Base-by-base conservation (phyloP, 2,113 vertebrate genomes). In the Clinocottus analis region DNA sequence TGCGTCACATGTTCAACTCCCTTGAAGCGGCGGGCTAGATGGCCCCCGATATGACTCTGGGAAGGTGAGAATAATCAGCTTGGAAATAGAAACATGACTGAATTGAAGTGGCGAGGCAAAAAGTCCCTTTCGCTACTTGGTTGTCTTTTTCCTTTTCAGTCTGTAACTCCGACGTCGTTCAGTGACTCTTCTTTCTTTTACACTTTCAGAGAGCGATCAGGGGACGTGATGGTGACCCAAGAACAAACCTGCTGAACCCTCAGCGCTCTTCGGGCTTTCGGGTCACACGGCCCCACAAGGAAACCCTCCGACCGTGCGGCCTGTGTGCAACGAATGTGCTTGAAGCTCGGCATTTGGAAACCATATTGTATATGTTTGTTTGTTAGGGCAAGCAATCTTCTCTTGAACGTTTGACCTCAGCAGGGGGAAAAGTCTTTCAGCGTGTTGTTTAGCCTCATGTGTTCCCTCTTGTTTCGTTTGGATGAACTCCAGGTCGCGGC, bases 391-490 rank as follows among this genome's bases (percentile, higher is more conserved):
- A 13, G 6, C 11, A 19, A 21, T 77, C 55, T 29, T 76, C 59
- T 45, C 33, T 64, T 84, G 82, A 85, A 85, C 80, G 61, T 4
- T 14, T 82, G 75, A 87, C 82, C 56, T 70, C 63, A 51, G 67
- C 51, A 49, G 4, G 41, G 41, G 41, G 41, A 73, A 51, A 82
- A 75, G 4, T 31, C 76, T 86, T 66, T 64, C 55, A 63, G 51
- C 76, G 0, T 75, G 70, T 60, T 64, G 79, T 82, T 87, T 67
- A 60, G 70, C 55, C 35, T 29, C 19, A 0, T 84, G 70, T 75
- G 80, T 85, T 69, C 19, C 37, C 62, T 51, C 49, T 82, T 87
- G 79, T 89, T 90, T 82, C 31, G 62, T 21, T 85, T 92, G 87
- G 87, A 83, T 77, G 62, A 41, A 8, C 60, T 89, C 85, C 87